A percentile compares a stretch with the other conserved stretches of the same genome.
Conservation (phyloP, 2,888 invertebrate species). For the Ectemnius cavifrons region DNA sequence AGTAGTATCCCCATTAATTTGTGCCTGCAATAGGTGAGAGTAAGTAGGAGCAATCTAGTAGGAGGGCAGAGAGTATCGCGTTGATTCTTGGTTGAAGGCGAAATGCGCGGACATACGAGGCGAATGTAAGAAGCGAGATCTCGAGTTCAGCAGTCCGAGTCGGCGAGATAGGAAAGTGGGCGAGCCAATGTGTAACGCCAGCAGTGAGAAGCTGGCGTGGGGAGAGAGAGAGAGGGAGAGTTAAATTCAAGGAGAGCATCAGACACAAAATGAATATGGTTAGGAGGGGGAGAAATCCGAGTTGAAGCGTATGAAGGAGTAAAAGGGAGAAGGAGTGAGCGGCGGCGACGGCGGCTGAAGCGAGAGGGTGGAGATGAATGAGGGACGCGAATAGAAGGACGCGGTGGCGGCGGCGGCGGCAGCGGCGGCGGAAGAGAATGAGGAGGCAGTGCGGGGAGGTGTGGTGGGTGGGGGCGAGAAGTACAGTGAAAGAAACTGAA, state of each 20-base stretch:
- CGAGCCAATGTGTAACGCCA: conserved; percentile 3
- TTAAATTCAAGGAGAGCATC: conserved; percentile 2
- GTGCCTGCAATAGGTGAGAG: too few species aligned
- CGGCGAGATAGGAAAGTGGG: conserved; percentile 4
- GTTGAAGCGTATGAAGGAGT: too few species aligned
- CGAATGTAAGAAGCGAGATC: too few species aligned
- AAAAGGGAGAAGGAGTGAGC: background rate
- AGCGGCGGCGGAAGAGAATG: background rate
- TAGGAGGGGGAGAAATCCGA: conserved; percentile 17
- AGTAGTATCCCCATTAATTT: too few species aligned
- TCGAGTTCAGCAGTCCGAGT: too few species aligned
- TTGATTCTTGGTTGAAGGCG: too few species aligned
- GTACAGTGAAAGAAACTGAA: background rate
- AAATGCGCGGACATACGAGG: too few species aligned
- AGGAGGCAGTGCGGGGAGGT: too few species aligned
- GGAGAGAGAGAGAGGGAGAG: background rate
- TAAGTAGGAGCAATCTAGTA: too few species aligned
- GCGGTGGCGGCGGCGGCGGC: background rate
- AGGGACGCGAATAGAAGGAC: background rate
- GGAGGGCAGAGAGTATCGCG: too few species aligned
- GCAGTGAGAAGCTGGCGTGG: background rate
- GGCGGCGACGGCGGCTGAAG: background rate
- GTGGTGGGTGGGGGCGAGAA: background rate
- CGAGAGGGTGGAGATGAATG: background rate
- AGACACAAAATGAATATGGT: background rate